A percentile compares a stretch with the other conserved stretches of the same genome.
These are phyloP conservation scores for Paraescarpia echinospica DNA, from an alignment of 1,140 invertebrate species.

Conservation along the genomic window DNA sequence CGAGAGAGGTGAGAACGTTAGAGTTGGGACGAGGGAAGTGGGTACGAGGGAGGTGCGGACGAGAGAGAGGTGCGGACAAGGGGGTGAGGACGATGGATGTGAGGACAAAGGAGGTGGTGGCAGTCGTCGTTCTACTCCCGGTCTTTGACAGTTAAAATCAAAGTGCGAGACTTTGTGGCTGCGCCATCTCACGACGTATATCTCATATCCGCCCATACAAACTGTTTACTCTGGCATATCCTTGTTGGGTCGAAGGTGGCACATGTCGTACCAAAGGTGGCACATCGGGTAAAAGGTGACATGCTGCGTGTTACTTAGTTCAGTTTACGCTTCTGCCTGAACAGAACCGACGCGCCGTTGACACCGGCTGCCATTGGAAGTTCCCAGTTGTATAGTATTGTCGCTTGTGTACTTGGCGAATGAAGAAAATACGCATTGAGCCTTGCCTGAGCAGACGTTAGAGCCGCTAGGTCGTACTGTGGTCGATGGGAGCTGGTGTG, in stretches of 20 bases:
- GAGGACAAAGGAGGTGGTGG: background rate
- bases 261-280: background rate
- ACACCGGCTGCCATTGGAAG: background rate
- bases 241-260: background rate
- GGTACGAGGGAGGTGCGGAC: background rate
- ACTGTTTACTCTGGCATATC: background rate
- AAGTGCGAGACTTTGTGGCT: background rate
- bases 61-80: background rate
- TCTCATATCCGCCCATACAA: background rate
- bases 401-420: background rate
- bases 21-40: background rate
- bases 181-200: background rate
- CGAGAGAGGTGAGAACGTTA: background rate
- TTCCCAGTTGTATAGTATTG: background rate
- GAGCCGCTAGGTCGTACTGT: too few species aligned
- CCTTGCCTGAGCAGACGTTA: too few species aligned
- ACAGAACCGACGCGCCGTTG: background rate
- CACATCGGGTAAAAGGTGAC: too few species aligned
- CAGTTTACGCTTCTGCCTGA: too few species aligned
- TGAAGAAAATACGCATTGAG: too few species aligned
- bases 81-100: background rate
- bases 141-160: background rate
- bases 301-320: too few species aligned
- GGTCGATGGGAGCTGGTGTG: background rate
- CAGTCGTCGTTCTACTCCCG: background rate